These are phyloP conservation scores for Mustelus asterias DNA, from an alignment of 2,113 vertebrate species.

Conservation along the genomic window DNA sequence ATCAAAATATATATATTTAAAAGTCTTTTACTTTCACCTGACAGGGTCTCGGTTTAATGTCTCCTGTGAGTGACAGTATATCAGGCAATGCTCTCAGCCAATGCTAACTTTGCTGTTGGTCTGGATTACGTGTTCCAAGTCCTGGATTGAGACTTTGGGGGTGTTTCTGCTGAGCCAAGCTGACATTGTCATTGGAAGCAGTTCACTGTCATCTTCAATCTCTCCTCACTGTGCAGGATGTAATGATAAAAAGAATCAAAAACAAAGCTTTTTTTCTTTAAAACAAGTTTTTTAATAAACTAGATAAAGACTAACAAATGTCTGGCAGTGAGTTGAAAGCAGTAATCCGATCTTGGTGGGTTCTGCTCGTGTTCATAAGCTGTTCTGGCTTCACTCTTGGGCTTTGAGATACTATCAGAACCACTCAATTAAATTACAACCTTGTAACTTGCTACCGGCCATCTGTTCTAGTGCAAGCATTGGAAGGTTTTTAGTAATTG, in stretches of 20 bases:
- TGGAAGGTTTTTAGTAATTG: conserved; percentile 9
- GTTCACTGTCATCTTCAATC: not conserved
- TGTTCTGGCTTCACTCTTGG: conserved; percentile 27
- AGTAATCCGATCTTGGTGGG: conserved; percentile 9
- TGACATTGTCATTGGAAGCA: not conserved
- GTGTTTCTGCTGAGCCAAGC: not conserved
- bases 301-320: conserved; percentile 33
- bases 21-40: not conserved
- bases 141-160: not conserved
- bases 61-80: not conserved
- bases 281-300: conserved; percentile 35
- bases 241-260: not conserved
- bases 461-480: conserved; percentile 13
- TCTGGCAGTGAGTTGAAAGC: conserved; percentile 16
- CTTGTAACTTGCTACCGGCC: conserved; percentile 27
- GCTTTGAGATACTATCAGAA: conserved; percentile 20
- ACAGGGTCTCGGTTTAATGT: not conserved
- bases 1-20: no score
- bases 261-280: not conserved
- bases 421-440: conserved; percentile 18
- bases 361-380: conserved; percentile 4
- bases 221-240: not conserved
- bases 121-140: not conserved
- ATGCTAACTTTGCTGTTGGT: not conserved
- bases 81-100: not conserved